These are phyloP conservation scores for Psix sp. DNA, from an alignment of 1,140 invertebrate species.

Conservation along the genomic window DNA sequence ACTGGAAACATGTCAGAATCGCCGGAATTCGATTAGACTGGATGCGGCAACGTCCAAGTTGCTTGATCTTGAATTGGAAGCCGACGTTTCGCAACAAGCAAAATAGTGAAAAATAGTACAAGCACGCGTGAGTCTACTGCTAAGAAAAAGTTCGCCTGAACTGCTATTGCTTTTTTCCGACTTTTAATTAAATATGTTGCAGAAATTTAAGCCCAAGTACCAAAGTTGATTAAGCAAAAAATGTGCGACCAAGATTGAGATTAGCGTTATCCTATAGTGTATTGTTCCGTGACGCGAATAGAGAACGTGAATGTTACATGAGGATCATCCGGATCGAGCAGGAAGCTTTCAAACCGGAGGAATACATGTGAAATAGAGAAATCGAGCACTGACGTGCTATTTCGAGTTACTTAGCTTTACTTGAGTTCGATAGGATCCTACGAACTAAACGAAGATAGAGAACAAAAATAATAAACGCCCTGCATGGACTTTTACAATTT, in stretches of 20 bases:
- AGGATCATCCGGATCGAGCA: slow-evolving; percentile 35
- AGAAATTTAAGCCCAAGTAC: slow-evolving; percentile 9
- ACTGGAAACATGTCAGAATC: slow-evolving; percentile 57
- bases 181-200: slow-evolving; percentile 47
- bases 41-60: slow-evolving; percentile 61
- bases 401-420: slow-evolving; percentile 6
- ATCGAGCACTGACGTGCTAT: slow-evolving; percentile 6
- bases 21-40: slow-evolving; percentile 72
- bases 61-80: slow-evolving; percentile 66
- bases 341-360: slow-evolving; percentile 16
- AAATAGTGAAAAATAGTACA: slow-evolving; percentile 30
- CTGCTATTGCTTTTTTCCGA: not conserved
- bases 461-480: not conserved
- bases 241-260: slow-evolving; percentile 36
- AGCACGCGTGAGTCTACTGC: slow-evolving; percentile 1
- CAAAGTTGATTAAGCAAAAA: slow-evolving; percentile 37
- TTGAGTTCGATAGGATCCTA: slow-evolving; percentile 6
- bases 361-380: slow-evolving; percentile 12
- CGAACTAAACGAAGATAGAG: not conserved
- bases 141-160: slow-evolving; percentile 8
- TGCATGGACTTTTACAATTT: slow-evolving; percentile 1
- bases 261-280: slow-evolving; percentile 32
- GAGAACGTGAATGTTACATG: slow-evolving; percentile 42
- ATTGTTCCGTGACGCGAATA: slow-evolving; percentile 39
- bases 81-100: slow-evolving; percentile 45